Evolutionary conservation across 2,888 invertebrate species (phyloP), one percentile per base, ranked within the genome.

Genomic region (Siphlonurus alternatus): DNA sequence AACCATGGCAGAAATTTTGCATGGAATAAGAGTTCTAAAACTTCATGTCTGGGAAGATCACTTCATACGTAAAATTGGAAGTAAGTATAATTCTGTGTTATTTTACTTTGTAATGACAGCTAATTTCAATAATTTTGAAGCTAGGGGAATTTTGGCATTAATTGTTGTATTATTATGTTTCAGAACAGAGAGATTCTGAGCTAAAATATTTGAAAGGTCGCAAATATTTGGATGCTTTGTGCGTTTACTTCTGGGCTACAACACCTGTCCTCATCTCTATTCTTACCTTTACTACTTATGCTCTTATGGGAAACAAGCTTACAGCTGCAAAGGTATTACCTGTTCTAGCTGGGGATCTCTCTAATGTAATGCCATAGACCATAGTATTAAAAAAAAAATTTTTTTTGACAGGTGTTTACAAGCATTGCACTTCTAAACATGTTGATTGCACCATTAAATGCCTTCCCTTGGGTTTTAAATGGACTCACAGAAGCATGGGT

Each of bases 231-330:
- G 98, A 99, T 78, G 98, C 98, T 0, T 77, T 95, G 66, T 99
- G 98, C 76, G 98, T 99, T 18, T 98, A 93, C 74, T 89, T 99
- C 75, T 99, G 98, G 98, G 98, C 98, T 0, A 93, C 94, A 0
- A 97, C 97, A 5, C 98, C 98, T 0, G 91, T 97, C 24, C 74
- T 93, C 22, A 91, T 93, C 71, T 87, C 92, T 1, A 83, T 93
- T 65, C 77, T 93, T 10, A 93, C 93, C 0, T 88, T 94, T 71
- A 83, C 84, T 18, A 85, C 87, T 5, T 92, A 89, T 71, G 84
- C 86, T 24, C 74, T 88, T n/a, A 73, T 90, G 69, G 87, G 93
- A 66, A 81, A 88, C 78, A 77, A 83, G 61, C 79, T 98, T 10
- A 87, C 87, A 61, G 94, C 97, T 1, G 88, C 95, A 23, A 93